Evolutionary conservation across 2,888 invertebrate species (phyloP).

Genomic region (Drosophila stalkeri): DNA sequence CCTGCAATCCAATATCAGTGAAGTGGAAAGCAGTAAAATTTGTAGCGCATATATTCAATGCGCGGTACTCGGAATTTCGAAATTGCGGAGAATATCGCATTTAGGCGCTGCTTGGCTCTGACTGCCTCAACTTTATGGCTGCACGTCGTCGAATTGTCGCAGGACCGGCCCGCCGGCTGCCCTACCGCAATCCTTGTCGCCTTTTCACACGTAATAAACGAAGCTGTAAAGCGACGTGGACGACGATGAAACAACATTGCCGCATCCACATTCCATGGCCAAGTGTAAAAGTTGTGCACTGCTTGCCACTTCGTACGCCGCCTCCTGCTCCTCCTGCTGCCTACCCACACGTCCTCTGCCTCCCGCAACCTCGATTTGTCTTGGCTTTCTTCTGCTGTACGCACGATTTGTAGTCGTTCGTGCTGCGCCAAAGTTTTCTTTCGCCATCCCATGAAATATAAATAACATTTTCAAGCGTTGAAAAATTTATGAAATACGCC

Average conservation of each 20-base stretch:
- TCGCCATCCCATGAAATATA: slow-evolving; percentile 77
- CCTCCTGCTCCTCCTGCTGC: neutral
- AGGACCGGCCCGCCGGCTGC: slow-evolving; percentile 23
- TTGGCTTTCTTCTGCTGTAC: slow-evolving; percentile 59
- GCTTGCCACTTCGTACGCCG: slow-evolving; percentile 22
- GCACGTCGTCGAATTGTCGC: slow-evolving; percentile 60
- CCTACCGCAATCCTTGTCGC: slow-evolving; percentile 45
- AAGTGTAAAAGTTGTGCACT: slow-evolving; percentile 58
- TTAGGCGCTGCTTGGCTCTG: slow-evolving; percentile 60
- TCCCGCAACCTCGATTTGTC: slow-evolving; percentile 47
- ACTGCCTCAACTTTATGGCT: slow-evolving; percentile 61
- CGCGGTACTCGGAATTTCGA: slow-evolving; percentile 7
- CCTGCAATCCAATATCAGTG: slow-evolving; percentile 36
- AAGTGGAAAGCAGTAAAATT: slow-evolving; percentile 47
- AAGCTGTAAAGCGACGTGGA: slow-evolving; percentile 72
- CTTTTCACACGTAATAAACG: slow-evolving; percentile 79
- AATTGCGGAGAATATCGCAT: slow-evolving; percentile 35
- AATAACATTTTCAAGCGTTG: slow-evolving; percentile 78
- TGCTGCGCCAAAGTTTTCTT: slow-evolving; percentile 78
- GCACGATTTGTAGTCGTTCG: slow-evolving; percentile 79
- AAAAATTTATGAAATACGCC: slow-evolving; percentile 80
- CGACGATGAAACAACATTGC: slow-evolving; percentile 42
- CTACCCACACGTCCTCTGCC: neutral
- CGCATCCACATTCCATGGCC: slow-evolving; percentile 37
- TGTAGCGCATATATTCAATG: slow-evolving; percentile 18